Base-by-base conservation (phyloP, 2,113 vertebrate species). In the Eira barbara region DNA sequence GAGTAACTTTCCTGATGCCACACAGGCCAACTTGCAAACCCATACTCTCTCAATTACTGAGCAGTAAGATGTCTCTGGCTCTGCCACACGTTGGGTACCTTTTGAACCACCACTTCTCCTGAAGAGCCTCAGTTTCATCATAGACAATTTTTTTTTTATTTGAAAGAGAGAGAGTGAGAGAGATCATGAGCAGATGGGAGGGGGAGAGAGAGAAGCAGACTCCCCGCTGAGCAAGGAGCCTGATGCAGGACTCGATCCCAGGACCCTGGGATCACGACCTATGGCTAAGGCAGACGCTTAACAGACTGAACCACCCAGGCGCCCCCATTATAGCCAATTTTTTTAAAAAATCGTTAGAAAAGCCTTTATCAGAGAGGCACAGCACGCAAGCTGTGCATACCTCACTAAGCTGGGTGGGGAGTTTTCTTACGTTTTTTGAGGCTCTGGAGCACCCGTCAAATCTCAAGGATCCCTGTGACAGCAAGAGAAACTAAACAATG, bases 271-370 rank as follows among this genome's bases (percentile, higher is more conserved):
- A 67, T 67, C 14, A 67, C 0, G 6, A 67, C 63, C 31, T 67
- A 6, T 17, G 63, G 29, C 63, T 3, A 67, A 67, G 63, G 29
- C 63, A 67, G 63, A 67, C 15, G 1, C 29, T 65, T 65, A 65
- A 65, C 63, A 3, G 29, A 65, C 63, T 67, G 31, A 17, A 31
- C 63, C 31, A 31, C 63, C 63, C 31, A 67, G 63, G 63, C 3
- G 0, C 31, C 31, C 6, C 88, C 71, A 34, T 14, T 6, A 27
- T 12, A 20, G 67, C 67, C 67, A 69, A 74, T 74, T 74, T 74
- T 42, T 42, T 80, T 4, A 42, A 65, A 78, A 91, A 93, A 85
- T 36, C 67, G 3, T 81, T 93, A 69, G 52, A 88, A 85, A 94
- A 7, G 39, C 17, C 47, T 81, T 79, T 78, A 55, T 47, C 78